Conservation (phyloP, 2,797 vertebrate genomes). For the Vespertilio murinus region DNA sequence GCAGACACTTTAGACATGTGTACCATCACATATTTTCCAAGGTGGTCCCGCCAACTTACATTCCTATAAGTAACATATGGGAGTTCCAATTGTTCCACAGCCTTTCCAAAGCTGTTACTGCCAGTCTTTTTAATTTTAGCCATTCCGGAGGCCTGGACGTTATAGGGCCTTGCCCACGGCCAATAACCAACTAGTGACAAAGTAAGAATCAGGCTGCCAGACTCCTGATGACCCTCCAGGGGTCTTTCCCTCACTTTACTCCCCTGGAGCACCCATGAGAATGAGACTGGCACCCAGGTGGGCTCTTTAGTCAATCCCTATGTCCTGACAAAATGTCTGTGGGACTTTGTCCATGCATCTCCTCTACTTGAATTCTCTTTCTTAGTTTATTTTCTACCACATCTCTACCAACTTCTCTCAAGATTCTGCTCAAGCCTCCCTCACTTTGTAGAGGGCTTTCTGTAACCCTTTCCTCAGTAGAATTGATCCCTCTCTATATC, state of each 20-base stretch:
- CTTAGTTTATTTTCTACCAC: not conserved
- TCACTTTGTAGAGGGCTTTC: not conserved
- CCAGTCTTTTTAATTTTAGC: too few species aligned
- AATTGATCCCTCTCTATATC: not conserved
- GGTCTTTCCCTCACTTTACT: not conserved
- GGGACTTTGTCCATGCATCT: not conserved
- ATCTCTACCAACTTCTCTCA: not conserved
- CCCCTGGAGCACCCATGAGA: not conserved
- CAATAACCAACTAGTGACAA: not conserved
- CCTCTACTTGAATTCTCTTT: not conserved
- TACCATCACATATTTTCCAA: conserved; percentile 6
- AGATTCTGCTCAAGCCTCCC: not conserved
- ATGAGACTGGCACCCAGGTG: not conserved
- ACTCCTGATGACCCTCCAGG: not conserved
- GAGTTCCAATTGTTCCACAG: not conserved
- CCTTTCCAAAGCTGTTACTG: not conserved
- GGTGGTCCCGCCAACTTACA: not conserved
- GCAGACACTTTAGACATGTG: not conserved
- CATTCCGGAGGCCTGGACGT: not conserved
- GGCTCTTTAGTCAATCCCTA: not conserved
- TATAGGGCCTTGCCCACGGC: not conserved
- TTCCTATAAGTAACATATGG: not conserved
- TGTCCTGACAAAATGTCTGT: not conserved
- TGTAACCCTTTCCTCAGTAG: not conserved
- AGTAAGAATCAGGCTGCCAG: not conserved